phyloP scores from a whole-genome alignment of 2,113 vertebrate genomes.

The Diphyllodes magnificus region DNA sequence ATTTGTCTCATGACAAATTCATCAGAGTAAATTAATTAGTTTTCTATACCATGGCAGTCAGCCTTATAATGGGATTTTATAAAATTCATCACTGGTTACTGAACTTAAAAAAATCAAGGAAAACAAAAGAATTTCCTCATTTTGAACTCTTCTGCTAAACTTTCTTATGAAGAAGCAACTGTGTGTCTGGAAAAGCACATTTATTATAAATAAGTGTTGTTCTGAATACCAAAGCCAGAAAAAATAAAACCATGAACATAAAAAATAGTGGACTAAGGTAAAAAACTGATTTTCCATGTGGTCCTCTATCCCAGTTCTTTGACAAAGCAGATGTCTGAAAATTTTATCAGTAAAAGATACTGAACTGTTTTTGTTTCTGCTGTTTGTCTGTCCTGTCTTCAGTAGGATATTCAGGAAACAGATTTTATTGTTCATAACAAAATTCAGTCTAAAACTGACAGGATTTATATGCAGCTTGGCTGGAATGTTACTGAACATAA shows the following conservation, averaged over 20 bases:
- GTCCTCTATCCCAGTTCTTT: not conserved
- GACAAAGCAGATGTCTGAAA: not conserved
- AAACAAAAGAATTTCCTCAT: not conserved
- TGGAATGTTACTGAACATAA: not conserved
- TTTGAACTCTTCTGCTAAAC: not conserved
- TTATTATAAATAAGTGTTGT: not conserved
- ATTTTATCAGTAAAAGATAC: not conserved
- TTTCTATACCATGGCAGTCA: not conserved
- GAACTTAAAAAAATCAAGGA: not conserved
- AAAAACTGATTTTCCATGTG: not conserved
- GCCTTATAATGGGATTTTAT: not conserved
- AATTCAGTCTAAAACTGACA: not conserved
- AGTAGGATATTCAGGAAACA: not conserved
- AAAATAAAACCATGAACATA: not conserved
- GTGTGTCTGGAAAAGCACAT: not conserved
- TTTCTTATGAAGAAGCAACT: not conserved
- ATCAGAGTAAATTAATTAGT: not conserved
- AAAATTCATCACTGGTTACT: not conserved
- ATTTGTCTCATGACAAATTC: conserved; percentile 5
- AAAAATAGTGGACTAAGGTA: not conserved
- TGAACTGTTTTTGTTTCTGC: not conserved
- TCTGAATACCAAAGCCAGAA: not conserved
- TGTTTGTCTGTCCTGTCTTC: not conserved
- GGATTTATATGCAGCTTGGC: conserved; percentile 14
- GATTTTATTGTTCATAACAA: conserved; percentile 17